Evolutionary conservation across 2,113 vertebrate species (phyloP).

Genomic region (Macquaria australasica): DNA sequence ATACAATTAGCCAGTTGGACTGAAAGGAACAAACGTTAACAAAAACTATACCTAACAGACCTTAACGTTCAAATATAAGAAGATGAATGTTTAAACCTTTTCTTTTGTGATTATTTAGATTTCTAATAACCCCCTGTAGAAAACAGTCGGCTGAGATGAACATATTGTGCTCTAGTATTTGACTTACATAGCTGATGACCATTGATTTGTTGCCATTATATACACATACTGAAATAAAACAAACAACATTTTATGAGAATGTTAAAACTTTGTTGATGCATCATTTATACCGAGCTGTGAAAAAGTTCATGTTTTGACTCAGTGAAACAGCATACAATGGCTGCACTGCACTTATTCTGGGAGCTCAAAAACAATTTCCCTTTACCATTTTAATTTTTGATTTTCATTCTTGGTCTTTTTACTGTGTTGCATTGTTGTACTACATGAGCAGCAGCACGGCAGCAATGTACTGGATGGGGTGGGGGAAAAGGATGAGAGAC

Average conservation of each 20-base stretch:
- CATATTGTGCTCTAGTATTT: conserved; percentile 1
- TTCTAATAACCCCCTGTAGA: background rate
- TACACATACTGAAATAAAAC: background rate
- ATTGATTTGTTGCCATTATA: conserved; percentile 1
- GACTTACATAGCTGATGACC: conserved; percentile 11
- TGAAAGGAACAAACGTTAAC: conserved; percentile 35
- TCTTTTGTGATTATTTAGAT: conserved; percentile 36
- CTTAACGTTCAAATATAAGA: conserved; percentile 33
- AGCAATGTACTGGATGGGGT: conserved; percentile 47
- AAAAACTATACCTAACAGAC: conserved; percentile 21
- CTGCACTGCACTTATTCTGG: background rate
- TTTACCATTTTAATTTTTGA: background rate
- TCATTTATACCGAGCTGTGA: background rate
- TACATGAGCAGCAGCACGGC: conserved; percentile 33
- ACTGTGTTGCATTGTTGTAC: conserved; percentile 26
- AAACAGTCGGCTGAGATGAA: conserved; percentile 10
- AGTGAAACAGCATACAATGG: background rate
- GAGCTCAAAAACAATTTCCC: background rate
- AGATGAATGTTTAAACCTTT: conserved; percentile 37
- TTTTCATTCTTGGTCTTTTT: conserved; percentile 13
- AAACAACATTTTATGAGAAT: background rate
- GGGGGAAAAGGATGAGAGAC: conserved; percentile 73
- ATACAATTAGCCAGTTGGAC: conserved; percentile 42
- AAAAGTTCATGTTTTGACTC: conserved; percentile 3
- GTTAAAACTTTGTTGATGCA: background rate